Conservation (phyloP, 2,113 vertebrate genomes). For the Hassar affinis region DNA sequence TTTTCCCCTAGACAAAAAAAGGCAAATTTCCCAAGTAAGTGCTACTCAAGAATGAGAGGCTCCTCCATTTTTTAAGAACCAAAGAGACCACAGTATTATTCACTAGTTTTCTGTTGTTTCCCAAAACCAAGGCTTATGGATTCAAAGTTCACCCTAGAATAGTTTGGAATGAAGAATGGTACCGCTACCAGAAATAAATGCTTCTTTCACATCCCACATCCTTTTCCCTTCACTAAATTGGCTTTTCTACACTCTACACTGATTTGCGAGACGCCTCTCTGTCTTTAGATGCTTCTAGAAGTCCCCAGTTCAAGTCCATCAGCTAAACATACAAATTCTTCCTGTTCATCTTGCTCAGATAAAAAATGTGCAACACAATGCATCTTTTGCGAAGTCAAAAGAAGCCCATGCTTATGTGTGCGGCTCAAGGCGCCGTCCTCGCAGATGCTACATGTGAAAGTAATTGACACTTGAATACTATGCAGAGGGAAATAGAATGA, state of each 20-base stretch:
- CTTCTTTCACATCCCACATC: neutral
- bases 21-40: neutral
- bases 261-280: neutral
- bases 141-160: neutral
- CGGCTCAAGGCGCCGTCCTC: neutral
- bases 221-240: neutral
- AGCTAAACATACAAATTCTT: neutral
- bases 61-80: neutral
- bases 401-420: neutral
- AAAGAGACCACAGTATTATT: neutral
- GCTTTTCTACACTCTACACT: neutral
- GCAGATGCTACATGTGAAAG: conserved; percentile 8
- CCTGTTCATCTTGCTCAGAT: neutral
- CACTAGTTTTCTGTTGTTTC: neutral
- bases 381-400: neutral
- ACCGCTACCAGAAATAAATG: neutral
- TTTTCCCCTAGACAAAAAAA: neutral
- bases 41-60: neutral
- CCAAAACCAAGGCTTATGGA: neutral
- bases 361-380: neutral
- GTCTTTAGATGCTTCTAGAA: neutral
- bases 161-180: neutral
- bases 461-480: neutral
- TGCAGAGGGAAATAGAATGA: conserved; percentile 2
- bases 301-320: neutral